A percentile compares a stretch with the other conserved stretches of the same genome.
These are phyloP conservation scores for Pachypsylla venusta DNA, from an alignment of 1,140 invertebrate genomes.

Conservation along the genomic window DNA sequence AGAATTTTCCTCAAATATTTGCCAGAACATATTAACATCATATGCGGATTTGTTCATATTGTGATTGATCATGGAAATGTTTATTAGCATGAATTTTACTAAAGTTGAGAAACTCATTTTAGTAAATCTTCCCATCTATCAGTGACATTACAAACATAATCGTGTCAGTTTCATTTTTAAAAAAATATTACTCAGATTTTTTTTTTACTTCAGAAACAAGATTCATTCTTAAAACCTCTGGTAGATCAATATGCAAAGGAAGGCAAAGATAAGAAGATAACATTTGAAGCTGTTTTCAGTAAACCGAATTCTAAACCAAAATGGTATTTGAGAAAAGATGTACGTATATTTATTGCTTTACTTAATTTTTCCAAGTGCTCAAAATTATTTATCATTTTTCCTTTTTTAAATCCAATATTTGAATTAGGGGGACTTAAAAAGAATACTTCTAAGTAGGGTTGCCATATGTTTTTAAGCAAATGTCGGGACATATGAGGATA, in stretches of 20 bases:
- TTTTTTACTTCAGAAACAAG: constrained; percentile 66
- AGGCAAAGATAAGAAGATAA: constrained; percentile 89
- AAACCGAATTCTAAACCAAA: constrained; percentile 82
- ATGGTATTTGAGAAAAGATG: constrained; percentile 84
- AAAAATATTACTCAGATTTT: constrained; percentile 8
- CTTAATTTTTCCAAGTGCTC: too few species aligned
- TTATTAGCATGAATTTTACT: too few species aligned
- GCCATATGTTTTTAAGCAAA: not conserved
- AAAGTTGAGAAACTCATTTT: constrained; percentile 11
- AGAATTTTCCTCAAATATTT: too few species aligned
- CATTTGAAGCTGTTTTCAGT: constrained; percentile 78
- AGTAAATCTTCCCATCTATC: constrained; percentile 15
- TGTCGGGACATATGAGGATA: too few species aligned
- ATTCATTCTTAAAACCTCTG: constrained; percentile 85
- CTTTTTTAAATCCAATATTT: not conserved
- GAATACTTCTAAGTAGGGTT: not conserved
- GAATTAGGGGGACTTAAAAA: not conserved
- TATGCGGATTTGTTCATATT: too few species aligned
- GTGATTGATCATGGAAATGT: too few species aligned
- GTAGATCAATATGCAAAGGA: constrained; percentile 90
- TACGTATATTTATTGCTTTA: constrained; percentile 43
- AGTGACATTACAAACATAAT: constrained; percentile 10
- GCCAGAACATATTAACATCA: too few species aligned
- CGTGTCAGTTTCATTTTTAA: constrained; percentile 16
- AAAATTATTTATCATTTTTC: too few species aligned